Base-by-base conservation (phyloP, 2,888 invertebrate species). In the Cryptophagus acutangulus region DNA sequence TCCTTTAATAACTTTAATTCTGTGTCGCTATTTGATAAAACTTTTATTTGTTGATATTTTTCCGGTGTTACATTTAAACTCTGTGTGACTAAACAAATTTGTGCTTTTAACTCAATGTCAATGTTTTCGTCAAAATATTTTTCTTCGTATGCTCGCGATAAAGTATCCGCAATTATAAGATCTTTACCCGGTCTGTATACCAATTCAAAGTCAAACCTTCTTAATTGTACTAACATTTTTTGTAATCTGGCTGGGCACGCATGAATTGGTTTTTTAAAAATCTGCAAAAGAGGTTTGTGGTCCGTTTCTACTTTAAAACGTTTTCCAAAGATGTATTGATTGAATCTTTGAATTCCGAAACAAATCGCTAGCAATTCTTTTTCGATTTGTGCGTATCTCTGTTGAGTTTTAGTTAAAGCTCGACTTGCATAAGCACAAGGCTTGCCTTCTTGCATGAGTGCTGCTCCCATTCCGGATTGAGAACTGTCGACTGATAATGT, bases 1-100 rank as follows among this genome's bases (percentile, higher is more conserved):
- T 51, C 38, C 28, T 47, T 51, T 33, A 59, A 20, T 34, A 36
- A 26, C 37, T 43, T 38, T 15, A 54, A 39, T 35, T 54, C 52
- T 9, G 12, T 4, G 42, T 56, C 57, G 16, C 38, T 35, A 28
- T 17, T 10, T 9, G 45, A 38, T 44, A 41, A 17, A 10, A 38
- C 25, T 30, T 17, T 25, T 31, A 47, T 33, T 34, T 43, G 16
- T 16, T 43, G 33, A 15, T 33, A 29, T 40, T 42, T 45, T 38
- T 29, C 18, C 17, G 46, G 28, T n/a, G 43, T 26, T 3, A 26
- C 9, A 26, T 41, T 33, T 13, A 10, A 16, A 16, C 12, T 26
- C 12, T 3, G 3, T 3, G 9, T n/a, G 1, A 45, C 16, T 4
- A 48, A 24, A 34, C 34, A 38, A 6, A 48, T 12, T 35, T 48